These are phyloP conservation scores for Cheilosia scutellata DNA, from an alignment of 2,888 invertebrate genomes.

Conservation along the genomic window DNA sequence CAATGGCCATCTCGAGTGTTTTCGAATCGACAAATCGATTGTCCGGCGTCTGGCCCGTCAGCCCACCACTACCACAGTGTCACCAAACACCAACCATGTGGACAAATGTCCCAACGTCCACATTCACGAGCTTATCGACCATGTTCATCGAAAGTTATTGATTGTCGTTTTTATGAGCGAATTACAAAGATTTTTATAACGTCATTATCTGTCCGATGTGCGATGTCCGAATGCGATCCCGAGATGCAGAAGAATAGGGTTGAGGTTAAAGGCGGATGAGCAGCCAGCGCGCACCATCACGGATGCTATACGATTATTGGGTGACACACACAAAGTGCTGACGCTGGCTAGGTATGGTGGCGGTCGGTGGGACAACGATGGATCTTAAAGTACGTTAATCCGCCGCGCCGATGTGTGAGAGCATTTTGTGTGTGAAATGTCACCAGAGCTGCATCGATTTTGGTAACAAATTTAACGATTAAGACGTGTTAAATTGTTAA, in stretches of 20 bases:
- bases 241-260: slow-evolving; percentile 68
- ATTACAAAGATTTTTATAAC: slow-evolving; percentile 76
- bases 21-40: slow-evolving; percentile 73
- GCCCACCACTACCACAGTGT: slow-evolving; percentile 30
- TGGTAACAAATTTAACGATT: slow-evolving; percentile 83
- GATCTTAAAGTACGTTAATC: slow-evolving; percentile 74
- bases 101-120: slow-evolving; percentile 60
- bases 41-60: slow-evolving; percentile 63
- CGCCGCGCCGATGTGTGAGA: slow-evolving; percentile 71
- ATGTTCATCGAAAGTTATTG: slow-evolving; percentile 76
- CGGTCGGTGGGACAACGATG: slow-evolving; percentile 51
- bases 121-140: slow-evolving; percentile 73
- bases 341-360: slow-evolving; percentile 31
- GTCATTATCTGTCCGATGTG: slow-evolving; percentile 73
- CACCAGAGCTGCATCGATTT: slow-evolving; percentile 65
- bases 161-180: slow-evolving; percentile 76
- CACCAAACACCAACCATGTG: slow-evolving; percentile 31
- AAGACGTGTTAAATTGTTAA: slow-evolving; percentile 85
- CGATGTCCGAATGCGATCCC: slow-evolving; percentile 56
- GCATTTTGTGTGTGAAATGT: slow-evolving; percentile 66
- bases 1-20: slow-evolving; percentile 65
- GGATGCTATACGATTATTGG: slow-evolving; percentile 69
- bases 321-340: slow-evolving; percentile 56
- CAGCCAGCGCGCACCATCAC: slow-evolving; percentile 44
- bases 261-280: slow-evolving; percentile 71